Conservation (phyloP, 2,888 invertebrate genomes). For the Cephus nigrinus region DNA sequence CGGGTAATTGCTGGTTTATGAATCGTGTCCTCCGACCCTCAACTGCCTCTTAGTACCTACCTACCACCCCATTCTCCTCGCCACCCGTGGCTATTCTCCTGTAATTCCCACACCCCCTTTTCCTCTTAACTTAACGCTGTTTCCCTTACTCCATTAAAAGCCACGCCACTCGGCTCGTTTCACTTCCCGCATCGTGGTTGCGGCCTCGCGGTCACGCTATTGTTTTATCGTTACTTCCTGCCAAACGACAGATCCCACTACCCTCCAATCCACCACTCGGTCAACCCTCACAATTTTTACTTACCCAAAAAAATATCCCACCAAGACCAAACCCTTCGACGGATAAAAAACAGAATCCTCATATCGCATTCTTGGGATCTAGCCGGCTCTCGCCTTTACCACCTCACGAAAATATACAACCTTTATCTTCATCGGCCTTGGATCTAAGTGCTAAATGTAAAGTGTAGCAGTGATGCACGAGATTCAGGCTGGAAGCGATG, state of each 20-base stretch:
- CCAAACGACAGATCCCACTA: not conserved
- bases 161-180: constrained; percentile 60
- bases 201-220: constrained; percentile 32
- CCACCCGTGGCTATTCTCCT: constrained; percentile 53
- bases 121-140: constrained; percentile 56
- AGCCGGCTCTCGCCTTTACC: not conserved
- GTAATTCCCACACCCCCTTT: constrained; percentile 53
- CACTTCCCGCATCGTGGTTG: constrained; percentile 58
- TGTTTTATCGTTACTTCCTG: not conserved
- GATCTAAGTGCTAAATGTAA: not conserved
- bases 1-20: constrained; percentile 64
- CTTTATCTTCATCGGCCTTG: not conserved
- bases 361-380: not conserved
- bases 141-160: constrained; percentile 64
- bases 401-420: not conserved
- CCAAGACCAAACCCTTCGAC: not conserved
- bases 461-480: constrained; percentile 8
- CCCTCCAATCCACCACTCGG: not conserved
- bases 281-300: not conserved
- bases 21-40: constrained; percentile 54
- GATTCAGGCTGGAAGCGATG: constrained; percentile 59
- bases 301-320: not conserved
- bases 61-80: constrained; percentile 18
- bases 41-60: constrained; percentile 27
- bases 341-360: not conserved